phyloP scores from a whole-genome alignment of 2,888 invertebrate species.

The Seladonia tumulorum region DNA sequence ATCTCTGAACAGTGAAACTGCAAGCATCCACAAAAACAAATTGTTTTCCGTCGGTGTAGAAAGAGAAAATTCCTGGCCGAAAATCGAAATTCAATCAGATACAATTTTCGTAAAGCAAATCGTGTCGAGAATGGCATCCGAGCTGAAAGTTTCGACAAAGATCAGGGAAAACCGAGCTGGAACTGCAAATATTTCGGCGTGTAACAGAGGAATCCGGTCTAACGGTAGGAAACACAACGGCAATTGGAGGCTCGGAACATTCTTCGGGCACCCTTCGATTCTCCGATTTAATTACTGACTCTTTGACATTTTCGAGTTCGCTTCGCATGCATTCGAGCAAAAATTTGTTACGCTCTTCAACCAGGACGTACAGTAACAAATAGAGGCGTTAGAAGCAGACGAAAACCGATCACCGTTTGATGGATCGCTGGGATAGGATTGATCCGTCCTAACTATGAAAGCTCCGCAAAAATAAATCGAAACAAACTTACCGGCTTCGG shows the following conservation, averaged over 20 bases:
- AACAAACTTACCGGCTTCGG: conserved; percentile 22
- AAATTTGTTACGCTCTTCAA: neutral
- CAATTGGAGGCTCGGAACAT: neutral
- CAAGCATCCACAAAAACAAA: too few relatives aligned
- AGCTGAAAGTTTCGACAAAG: neutral
- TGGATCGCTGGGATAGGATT: conserved; percentile 34
- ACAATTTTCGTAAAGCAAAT: neutral
- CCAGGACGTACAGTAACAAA: conserved; percentile 25
- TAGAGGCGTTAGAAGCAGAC: conserved; percentile 6
- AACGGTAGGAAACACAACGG: neutral
- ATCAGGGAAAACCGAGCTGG: neutral
- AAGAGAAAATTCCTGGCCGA: too few relatives aligned
- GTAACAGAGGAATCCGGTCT: conserved; percentile 12
- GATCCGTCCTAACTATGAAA: conserved; percentile 28
- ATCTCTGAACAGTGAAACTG: too few relatives aligned
- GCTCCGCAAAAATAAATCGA: conserved; percentile 23
- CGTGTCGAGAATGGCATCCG: neutral
- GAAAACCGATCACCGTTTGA: conserved; percentile 35
- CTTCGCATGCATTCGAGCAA: neutral
- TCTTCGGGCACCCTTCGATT: neutral
- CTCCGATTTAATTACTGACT: neutral
- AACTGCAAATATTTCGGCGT: neutral
- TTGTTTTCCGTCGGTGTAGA: too few relatives aligned
- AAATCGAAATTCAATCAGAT: too few relatives aligned
- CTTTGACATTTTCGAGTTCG: neutral